Conservation (phyloP, 2,888 invertebrate genomes). For the Caenorhabditis sp. region DNA sequence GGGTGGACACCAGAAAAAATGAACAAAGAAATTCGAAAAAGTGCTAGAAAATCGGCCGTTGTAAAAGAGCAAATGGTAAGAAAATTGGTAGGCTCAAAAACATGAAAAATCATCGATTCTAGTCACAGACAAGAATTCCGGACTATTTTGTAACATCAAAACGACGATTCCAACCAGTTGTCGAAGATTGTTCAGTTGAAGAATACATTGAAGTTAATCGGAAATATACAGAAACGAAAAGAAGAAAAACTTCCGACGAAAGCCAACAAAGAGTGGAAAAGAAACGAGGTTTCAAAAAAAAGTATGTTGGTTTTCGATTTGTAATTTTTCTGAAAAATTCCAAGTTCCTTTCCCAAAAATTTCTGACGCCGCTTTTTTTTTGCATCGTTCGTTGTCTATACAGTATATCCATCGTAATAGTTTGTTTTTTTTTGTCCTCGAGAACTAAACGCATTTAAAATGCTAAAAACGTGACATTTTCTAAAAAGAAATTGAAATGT, state of each 20-base stretch:
- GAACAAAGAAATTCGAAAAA: conserved; percentile 6
- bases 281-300: not conserved
- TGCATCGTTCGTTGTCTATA: too few species aligned
- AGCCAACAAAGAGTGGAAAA: not conserved
- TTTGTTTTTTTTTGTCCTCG: too few species aligned
- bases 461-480: too few species aligned
- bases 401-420: too few species aligned
- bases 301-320: too few species aligned
- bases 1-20: conserved; percentile 17
- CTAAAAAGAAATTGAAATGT: too few species aligned
- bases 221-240: conserved; percentile 14
- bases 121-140: conserved; percentile 29
- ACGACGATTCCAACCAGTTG: conserved; percentile 5
- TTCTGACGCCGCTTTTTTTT: too few species aligned
- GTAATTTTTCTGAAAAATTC: too few species aligned
- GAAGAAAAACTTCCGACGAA: not conserved
- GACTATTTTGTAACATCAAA: conserved; percentile 21
- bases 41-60: not conserved
- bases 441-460: too few species aligned
- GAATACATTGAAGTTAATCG: not conserved
- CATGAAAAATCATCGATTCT: conserved; percentile 5
- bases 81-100: not conserved
- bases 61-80: conserved; percentile 4
- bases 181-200: not conserved
- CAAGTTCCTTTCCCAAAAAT: too few species aligned